Evolutionary conservation across 2,797 vertebrate species (phyloP).

Genomic region (Tympanoctomys barrerae): DNA sequence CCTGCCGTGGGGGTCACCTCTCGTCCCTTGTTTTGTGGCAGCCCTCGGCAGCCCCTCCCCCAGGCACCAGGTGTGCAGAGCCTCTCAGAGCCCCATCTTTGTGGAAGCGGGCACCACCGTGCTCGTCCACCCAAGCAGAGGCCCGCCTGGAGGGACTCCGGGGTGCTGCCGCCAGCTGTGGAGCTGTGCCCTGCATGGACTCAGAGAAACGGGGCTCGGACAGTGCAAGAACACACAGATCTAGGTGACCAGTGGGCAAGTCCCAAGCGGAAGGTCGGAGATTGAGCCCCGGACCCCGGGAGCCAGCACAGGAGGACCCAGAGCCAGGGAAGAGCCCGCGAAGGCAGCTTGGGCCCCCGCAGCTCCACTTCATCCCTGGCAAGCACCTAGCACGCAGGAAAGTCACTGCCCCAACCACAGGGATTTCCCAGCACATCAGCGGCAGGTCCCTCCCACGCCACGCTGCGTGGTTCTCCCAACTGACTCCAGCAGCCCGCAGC

Average conservation of each 20-base stretch:
- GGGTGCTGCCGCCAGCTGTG: rapidly evolving
- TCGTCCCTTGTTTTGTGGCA: not conserved
- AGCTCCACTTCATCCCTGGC: not conserved
- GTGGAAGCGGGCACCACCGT: rapidly evolving
- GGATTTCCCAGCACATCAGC: not conserved
- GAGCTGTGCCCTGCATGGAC: not conserved
- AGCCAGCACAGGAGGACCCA: rapidly evolving
- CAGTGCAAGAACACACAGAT: not conserved
- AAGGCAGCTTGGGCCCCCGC: rapidly evolving
- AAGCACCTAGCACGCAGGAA: not conserved
- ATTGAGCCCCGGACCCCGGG: rapidly evolving
- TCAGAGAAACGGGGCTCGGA: not conserved
- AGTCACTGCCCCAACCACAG: constrained; percentile 44
- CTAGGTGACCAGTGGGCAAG: not conserved
- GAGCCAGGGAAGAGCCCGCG: no score
- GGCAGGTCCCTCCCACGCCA: not conserved
- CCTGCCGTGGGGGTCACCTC: not conserved
- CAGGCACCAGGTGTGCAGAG: rapidly evolving
- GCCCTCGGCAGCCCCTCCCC: rapidly evolving
- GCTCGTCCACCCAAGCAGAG: rapidly evolving
- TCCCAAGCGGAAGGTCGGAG: rapidly evolving
- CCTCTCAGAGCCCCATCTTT: not conserved
- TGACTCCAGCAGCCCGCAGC: rapidly evolving
- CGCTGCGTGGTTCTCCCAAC: rapidly evolving
- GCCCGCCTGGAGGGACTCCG: rapidly evolving